These are phyloP conservation scores for Prionace glauca DNA, from an alignment of 2,797 vertebrate genomes.

Conservation along the genomic window DNA sequence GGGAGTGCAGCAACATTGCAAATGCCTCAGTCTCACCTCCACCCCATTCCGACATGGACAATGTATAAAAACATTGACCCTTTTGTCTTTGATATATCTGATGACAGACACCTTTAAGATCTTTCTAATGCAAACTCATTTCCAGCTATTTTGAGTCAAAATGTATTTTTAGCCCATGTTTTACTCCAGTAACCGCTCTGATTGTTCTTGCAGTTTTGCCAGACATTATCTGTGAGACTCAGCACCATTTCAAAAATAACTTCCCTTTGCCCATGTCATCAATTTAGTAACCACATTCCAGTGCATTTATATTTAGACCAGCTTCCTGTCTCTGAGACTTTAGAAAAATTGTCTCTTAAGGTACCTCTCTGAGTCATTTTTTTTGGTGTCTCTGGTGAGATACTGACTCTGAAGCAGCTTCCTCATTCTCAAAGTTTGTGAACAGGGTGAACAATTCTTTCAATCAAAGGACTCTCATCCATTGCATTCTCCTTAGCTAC, in stretches of 20 bases:
- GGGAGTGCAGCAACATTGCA: background rate
- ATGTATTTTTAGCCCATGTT: conserved; percentile 8
- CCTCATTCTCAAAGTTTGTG: background rate
- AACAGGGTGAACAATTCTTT: background rate
- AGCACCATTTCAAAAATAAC: conserved; percentile 32
- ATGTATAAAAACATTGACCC: background rate
- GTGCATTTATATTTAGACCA: conserved; percentile 13
- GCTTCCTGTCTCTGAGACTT: conserved; percentile 24
- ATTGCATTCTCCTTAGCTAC: background rate
- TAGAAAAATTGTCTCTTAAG: background rate
- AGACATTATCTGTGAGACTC: conserved; percentile 18
- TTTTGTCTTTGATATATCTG: background rate
- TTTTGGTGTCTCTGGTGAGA: background rate
- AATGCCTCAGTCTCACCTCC: too few relatives aligned
- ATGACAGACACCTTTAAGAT: background rate
- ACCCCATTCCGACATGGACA: background rate
- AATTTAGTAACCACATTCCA: conserved; percentile 27
- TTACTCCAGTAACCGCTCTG: conserved; percentile 11
- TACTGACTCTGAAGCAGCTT: background rate
- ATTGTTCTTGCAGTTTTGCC: conserved; percentile 29
- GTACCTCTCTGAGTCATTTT: background rate
- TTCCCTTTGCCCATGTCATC: conserved; percentile 18
- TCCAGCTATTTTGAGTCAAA: conserved; percentile 7
- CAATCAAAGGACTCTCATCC: background rate
- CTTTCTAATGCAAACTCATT: background rate